Evolutionary conservation across 2,888 invertebrate species (phyloP).

Genomic region (Spilosoma lubricipeda): DNA sequence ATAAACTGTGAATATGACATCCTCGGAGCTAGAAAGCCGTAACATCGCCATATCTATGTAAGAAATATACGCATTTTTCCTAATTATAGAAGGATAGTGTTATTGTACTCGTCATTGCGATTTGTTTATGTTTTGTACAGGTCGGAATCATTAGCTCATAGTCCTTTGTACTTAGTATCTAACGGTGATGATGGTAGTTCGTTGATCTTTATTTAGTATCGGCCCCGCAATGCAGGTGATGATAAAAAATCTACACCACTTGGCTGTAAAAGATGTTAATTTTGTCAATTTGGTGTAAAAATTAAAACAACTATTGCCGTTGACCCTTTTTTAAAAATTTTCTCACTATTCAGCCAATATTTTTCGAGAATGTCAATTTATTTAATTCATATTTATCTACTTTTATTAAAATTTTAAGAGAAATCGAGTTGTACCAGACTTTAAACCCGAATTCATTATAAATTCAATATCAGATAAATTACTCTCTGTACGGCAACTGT

Average conservation of each 20-base stretch:
- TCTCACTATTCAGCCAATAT: background rate
- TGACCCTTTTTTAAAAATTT: too few relatives aligned
- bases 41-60: slow-evolving; percentile 82
- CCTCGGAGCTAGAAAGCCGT: slow-evolving; percentile 81
- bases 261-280: background rate
- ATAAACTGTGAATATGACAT: slow-evolving; percentile 72
- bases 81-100: slow-evolving; percentile 68
- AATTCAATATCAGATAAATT: too few relatives aligned
- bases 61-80: slow-evolving; percentile 72
- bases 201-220: slow-evolving; percentile 35
- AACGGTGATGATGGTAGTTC: slow-evolving; percentile 30
- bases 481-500: background rate
- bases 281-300: background rate
- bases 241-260: slow-evolving; percentile 11
- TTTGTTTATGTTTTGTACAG: slow-evolving; percentile 60
- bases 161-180: slow-evolving; percentile 1
- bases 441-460: background rate
- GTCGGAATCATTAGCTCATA: slow-evolving; percentile 29
- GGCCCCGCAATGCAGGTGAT: slow-evolving; percentile 36
- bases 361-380: background rate
- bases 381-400: background rate
- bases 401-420: background rate
- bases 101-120: slow-evolving; percentile 57
- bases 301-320: background rate
- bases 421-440: background rate